Conservation (phyloP, 2,113 vertebrate species). For the Sinocyclocheilus maitianheensis region DNA sequence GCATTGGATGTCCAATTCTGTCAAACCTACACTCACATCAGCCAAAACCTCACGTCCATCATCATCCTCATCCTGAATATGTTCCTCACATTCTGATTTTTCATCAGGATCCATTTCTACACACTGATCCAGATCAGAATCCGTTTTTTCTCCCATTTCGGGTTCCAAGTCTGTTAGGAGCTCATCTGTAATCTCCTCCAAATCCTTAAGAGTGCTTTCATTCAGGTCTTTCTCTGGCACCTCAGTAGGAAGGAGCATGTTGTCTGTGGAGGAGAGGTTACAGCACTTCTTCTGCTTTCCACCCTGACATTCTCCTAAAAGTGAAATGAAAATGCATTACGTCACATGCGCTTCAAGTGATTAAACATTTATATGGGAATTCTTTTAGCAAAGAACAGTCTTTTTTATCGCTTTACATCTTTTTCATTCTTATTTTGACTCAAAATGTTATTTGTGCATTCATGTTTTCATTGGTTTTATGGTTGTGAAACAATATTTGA, state of each 20-base stretch:
- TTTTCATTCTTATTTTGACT: background rate
- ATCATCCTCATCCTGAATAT: background rate
- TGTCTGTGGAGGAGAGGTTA: constrained; percentile 30
- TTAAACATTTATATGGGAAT: background rate
- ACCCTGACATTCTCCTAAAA: constrained; percentile 54
- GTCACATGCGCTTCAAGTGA: background rate
- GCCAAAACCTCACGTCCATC: background rate
- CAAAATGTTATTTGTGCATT: background rate
- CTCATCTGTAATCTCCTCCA: constrained; percentile 21
- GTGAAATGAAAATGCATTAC: background rate
- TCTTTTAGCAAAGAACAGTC: too few species aligned
- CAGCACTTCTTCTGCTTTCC: constrained; percentile 3
- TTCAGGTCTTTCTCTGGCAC: constrained; percentile 28
- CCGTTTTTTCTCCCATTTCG: background rate
- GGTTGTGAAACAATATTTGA: background rate
- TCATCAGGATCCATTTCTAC: constrained; percentile 10
- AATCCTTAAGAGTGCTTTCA: constrained; percentile 8
- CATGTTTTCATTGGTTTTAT: background rate
- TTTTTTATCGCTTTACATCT: background rate
- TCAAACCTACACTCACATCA: background rate
- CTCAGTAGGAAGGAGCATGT: constrained; percentile 35
- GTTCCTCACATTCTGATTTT: background rate
- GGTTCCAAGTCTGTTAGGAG: background rate
- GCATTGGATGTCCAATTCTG: background rate
- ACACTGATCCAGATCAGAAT: constrained; percentile 25